phyloP scores from a whole-genome alignment of 2,888 invertebrate genomes.

The Cataglyphis cursor region DNA sequence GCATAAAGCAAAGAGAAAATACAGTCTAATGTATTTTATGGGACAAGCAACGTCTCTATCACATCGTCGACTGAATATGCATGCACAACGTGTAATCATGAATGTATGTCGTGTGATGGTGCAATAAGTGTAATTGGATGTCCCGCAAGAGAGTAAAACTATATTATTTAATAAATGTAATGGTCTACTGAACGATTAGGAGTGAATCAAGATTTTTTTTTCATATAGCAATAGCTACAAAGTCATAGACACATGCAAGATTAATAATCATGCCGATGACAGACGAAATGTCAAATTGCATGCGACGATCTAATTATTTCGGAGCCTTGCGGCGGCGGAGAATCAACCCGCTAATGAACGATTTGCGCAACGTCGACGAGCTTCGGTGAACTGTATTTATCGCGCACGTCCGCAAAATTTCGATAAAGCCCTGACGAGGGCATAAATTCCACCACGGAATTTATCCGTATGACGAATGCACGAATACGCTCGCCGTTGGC shows the following conservation, averaged over 20 bases:
- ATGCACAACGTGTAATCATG: slow-evolving; percentile 79
- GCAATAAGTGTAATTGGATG: slow-evolving; percentile 71
- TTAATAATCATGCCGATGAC: background rate
- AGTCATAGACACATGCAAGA: background rate
- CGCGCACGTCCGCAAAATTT: slow-evolving; percentile 67
- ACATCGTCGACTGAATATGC: slow-evolving; percentile 82
- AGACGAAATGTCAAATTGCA: slow-evolving; percentile 24
- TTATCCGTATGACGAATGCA: slow-evolving; percentile 74
- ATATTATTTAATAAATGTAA: slow-evolving; percentile 19
- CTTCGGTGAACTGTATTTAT: slow-evolving; percentile 68
- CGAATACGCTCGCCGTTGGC: slow-evolving; percentile 56
- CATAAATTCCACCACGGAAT: slow-evolving; percentile 64
- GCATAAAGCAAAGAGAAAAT: slow-evolving; percentile 57
- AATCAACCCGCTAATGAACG: slow-evolving; percentile 8
- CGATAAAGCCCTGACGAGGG: slow-evolving; percentile 66
- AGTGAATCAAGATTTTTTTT: background rate
- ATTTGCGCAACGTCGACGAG: slow-evolving; percentile 59
- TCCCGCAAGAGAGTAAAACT: slow-evolving; percentile 34
- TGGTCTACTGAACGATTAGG: background rate
- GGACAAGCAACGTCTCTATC: slow-evolving; percentile 84
- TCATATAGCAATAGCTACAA: background rate
- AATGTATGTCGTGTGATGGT: slow-evolving; percentile 76
- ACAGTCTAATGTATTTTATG: slow-evolving; percentile 83
- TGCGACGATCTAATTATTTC: slow-evolving; percentile 46
- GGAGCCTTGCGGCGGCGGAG: background rate